phyloP scores from a whole-genome alignment of 2,797 vertebrate genomes.

The Trachurus trachurus region DNA sequence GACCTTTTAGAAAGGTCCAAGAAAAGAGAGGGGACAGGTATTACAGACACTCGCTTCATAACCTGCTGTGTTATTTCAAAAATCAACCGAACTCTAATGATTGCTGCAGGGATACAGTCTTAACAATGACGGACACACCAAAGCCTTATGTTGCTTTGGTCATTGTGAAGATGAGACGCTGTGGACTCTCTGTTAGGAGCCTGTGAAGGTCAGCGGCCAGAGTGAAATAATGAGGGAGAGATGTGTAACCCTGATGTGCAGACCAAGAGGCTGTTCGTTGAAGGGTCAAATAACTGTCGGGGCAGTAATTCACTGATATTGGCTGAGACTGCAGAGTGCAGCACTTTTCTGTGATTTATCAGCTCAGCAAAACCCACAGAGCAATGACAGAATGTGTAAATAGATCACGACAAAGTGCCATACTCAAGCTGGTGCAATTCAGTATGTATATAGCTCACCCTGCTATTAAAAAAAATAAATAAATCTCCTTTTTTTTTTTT shows the following conservation, averaged over 20 bases:
- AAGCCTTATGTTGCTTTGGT: conserved; percentile 32
- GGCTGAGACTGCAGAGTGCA: conserved; percentile 51
- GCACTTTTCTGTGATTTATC: conserved; percentile 61
- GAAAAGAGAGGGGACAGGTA: conserved; percentile 25
- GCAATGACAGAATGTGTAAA: conserved; percentile 62
- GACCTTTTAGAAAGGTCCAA: conserved; percentile 57
- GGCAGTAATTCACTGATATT: conserved; percentile 59
- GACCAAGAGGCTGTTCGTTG: conserved; percentile 41
- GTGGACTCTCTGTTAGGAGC: conserved; percentile 15
- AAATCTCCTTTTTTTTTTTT: neutral
- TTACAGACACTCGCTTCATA: neutral
- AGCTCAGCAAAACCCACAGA: conserved; percentile 39
- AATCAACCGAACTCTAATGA: conserved; percentile 26
- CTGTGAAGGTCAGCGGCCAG: conserved; percentile 41
- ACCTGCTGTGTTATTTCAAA: conserved; percentile 25
- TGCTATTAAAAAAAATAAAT: conserved; percentile 52
- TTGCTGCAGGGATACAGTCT: conserved; percentile 39
- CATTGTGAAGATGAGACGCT: conserved; percentile 7
- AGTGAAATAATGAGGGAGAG: conserved; percentile 31
- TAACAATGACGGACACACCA: conserved; percentile 27
- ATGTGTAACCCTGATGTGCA: conserved; percentile 25
- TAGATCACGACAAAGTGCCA: conserved; percentile 61
- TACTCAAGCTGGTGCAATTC: conserved; percentile 46
- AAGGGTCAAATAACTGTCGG: conserved; percentile 33
- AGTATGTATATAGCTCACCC: conserved; percentile 48